Evolutionary conservation across 2,113 vertebrate genomes (phyloP).

Genomic region (Myiagra hebetior): DNA sequence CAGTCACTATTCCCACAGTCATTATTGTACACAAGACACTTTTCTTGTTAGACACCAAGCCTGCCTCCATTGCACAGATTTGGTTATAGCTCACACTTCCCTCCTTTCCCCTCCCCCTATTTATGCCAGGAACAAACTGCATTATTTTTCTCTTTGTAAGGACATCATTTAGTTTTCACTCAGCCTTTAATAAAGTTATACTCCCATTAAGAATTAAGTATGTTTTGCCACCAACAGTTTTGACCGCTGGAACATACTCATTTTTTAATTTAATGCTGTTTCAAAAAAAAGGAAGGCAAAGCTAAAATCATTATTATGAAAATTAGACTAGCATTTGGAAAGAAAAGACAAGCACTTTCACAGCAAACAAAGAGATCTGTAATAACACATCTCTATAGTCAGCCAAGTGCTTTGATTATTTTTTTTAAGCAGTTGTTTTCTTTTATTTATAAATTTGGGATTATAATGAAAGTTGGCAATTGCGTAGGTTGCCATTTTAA

Average conservation of each 20-base stretch:
- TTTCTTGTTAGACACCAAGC: neutral
- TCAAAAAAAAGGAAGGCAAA: neutral
- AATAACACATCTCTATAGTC: neutral
- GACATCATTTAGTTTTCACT: neutral
- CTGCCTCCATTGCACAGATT: neutral
- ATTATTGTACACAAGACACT: neutral
- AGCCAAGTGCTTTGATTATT: neutral
- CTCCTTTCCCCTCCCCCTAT: neutral
- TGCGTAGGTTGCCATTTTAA: neutral
- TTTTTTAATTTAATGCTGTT: conserved; percentile 18
- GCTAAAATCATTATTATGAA: conserved; percentile 23
- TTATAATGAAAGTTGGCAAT: neutral
- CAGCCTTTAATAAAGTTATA: conserved; percentile 22
- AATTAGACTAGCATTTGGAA: conserved; percentile 22
- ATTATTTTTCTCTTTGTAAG: neutral
- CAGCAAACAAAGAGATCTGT: conserved; percentile 18
- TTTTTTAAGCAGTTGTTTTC: conserved; percentile 5
- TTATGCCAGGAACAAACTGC: neutral
- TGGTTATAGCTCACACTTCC: neutral
- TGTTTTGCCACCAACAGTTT: conserved; percentile 18
- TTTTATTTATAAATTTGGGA: conserved; percentile 5
- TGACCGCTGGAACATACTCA: neutral
- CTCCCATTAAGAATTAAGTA: neutral
- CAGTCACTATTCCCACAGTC: neutral
- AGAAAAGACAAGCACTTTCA: conserved; percentile 17